phyloP scores from a whole-genome alignment of 2,888 invertebrate species.

The Stenchaetothrips biformis region DNA sequence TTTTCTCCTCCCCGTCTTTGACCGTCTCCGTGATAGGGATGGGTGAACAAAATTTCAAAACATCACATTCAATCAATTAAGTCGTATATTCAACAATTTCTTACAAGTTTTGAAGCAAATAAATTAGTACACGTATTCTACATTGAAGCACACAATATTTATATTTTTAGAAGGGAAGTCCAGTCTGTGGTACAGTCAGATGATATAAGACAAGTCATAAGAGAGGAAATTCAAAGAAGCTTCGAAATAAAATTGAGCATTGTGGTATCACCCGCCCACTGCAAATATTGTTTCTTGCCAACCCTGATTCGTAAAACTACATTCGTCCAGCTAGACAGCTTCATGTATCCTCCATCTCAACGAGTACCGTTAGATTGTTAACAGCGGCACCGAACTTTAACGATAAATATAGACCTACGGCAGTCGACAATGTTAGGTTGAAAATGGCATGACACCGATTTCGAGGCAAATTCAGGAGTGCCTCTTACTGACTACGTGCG shows the following conservation, averaged over 20 bases:
- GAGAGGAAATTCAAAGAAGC: not conserved
- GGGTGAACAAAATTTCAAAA: too few species aligned
- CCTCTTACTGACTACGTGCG: not conserved
- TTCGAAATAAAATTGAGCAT: not conserved
- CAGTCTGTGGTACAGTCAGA: not conserved
- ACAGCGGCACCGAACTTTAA: not conserved
- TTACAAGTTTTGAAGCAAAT: not conserved
- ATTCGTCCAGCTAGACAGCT: not conserved
- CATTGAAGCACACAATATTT: not conserved
- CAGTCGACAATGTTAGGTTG: not conserved
- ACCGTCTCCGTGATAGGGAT: too few species aligned
- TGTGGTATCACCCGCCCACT: not conserved
- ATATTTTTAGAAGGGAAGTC: not conserved
- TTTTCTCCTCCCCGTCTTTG: too few species aligned
- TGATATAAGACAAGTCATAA: not conserved
- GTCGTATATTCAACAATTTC: not conserved
- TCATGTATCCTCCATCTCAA: not conserved
- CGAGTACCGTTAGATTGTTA: not conserved
- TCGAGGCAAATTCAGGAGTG: not conserved
- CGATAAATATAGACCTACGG: not conserved
- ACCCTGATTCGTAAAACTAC: not conserved
- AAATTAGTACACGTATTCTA: constrained; percentile 5
- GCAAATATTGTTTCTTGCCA: not conserved
- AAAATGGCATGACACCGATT: constrained; percentile 6
- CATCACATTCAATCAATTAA: not conserved